Percentiles rank a stretch among this genome's conserved stretches.
phyloP scores from a whole-genome alignment of 2,113 vertebrate species.

The Bubo blakistoni region DNA sequence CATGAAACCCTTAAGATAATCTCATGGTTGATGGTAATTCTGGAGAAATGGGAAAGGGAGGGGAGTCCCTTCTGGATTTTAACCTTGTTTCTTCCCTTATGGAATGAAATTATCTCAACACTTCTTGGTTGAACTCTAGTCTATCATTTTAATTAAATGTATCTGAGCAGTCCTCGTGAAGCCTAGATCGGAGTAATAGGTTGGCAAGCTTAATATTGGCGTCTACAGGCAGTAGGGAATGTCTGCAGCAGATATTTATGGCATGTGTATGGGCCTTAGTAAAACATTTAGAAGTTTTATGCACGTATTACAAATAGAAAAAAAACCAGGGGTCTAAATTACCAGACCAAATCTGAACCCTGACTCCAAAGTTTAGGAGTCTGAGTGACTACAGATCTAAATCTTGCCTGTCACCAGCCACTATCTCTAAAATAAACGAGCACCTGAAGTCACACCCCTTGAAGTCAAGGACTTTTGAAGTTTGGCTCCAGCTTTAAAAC shows the following conservation, averaged over 20 bases:
- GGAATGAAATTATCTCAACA: background rate
- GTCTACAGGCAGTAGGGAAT: background rate
- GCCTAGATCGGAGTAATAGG: background rate
- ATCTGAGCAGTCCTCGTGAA: background rate
- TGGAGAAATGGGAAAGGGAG: background rate
- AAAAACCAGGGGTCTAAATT: background rate
- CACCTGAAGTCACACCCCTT: background rate
- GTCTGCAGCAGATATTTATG: background rate
- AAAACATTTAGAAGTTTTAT: background rate
- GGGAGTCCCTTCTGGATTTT: background rate
- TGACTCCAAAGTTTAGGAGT: background rate
- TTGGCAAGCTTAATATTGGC: background rate
- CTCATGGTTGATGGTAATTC: background rate
- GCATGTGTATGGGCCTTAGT: background rate
- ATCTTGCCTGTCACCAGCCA: background rate
- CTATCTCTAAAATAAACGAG: background rate
- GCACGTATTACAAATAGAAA: fast-evolving
- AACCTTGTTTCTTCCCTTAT: background rate
- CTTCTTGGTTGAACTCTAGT: conserved; percentile 2
- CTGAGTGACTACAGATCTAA: background rate
- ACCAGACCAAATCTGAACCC: background rate
- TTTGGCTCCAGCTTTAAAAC: background rate
- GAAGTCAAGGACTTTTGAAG: background rate
- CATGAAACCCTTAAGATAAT: background rate
- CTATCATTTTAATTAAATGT: conserved; percentile 24